phyloP scores from a whole-genome alignment of 2,888 invertebrate species.

The Monoplex corrugatus region DNA sequence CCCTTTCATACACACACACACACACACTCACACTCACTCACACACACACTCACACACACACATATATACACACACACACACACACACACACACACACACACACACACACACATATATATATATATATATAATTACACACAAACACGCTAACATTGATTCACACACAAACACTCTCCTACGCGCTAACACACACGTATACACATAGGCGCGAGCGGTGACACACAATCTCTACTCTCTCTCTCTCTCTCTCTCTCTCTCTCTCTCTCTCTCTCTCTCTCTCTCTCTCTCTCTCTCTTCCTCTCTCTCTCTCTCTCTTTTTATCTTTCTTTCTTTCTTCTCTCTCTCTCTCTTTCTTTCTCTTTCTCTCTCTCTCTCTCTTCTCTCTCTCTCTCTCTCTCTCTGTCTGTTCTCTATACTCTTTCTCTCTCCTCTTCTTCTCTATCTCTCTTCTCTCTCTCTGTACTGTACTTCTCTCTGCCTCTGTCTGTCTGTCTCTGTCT shows the following conservation, averaged over 20 bases:
- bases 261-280: neutral
- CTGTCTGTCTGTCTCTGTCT: too few species aligned
- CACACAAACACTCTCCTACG: constrained; percentile 4
- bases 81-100: too few species aligned
- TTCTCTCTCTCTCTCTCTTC: neutral
- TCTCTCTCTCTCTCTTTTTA: neutral
- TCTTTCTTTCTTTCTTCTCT: neutral
- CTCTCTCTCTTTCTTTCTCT: neutral
- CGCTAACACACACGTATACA: constrained; percentile 1
- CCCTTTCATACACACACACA: neutral
- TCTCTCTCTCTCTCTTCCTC: neutral
- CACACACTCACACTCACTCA: constrained; percentile 4
- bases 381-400: neutral
- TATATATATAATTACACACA: neutral
- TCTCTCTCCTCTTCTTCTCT: neutral
- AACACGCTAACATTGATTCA: neutral
- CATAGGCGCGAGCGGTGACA: neutral
- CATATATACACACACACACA: neutral
- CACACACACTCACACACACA: constrained; percentile 18
- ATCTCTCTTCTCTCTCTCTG: too few species aligned
- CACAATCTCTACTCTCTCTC: neutral
- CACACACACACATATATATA: constrained; percentile 22
- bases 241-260: constrained; percentile 23
- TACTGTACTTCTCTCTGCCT: too few species aligned
- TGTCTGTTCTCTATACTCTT: neutral